Evolutionary conservation across 1,140 invertebrate species (phyloP), one percentile per base, ranked within the genome.

Genomic region (Conus betulinus): DNA sequence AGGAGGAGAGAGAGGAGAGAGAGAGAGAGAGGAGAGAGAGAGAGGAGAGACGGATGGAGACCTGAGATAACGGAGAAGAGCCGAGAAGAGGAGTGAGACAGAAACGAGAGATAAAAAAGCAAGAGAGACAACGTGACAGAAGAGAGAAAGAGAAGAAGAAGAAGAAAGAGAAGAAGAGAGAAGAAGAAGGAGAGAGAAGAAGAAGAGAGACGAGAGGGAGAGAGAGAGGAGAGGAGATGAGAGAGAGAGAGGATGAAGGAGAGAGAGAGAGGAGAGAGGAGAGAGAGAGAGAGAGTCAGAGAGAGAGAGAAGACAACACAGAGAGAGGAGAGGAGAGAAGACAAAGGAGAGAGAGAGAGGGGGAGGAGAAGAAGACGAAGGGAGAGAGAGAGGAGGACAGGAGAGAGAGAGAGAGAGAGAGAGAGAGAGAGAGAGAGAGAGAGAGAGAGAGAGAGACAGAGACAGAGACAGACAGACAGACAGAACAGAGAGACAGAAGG

Each of bases 211-310:
- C n/a, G 39, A 39, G 39, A 39, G 39, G 3, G 39, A 39, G 39
- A 39, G 39, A 39, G 27, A 81, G 25, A 53, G 39, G 1, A n/a
- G 15, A 15, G 52, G 78, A 81, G 78, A 51, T n/a, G 78, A 81
- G 78, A 81, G 52, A 53, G 39, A 81, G 39, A 81, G 78, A 15
- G 2, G n/a, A n/a, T 51, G 52, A 81, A 39, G 4, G 39, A 81
- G 78, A 81, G 71, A 74, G n/a, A 74, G 71, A 74, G 71, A 74
- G 71, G 25, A n/a, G 25, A n/a, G 25, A n/a, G 25, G 71, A 63
- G 60, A 63, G 60, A 63, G 60, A 63, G 60, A 63, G 60, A 63
- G 60, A 63, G 60, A 63, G 60, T 2, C 1, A 11, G 1, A 63
- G 60, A 63, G 60, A 11, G 39, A 39, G 39, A 39, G 3, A 39